Base-by-base conservation (phyloP, 2,888 invertebrate genomes). In the Plemyria rubiginata region DNA sequence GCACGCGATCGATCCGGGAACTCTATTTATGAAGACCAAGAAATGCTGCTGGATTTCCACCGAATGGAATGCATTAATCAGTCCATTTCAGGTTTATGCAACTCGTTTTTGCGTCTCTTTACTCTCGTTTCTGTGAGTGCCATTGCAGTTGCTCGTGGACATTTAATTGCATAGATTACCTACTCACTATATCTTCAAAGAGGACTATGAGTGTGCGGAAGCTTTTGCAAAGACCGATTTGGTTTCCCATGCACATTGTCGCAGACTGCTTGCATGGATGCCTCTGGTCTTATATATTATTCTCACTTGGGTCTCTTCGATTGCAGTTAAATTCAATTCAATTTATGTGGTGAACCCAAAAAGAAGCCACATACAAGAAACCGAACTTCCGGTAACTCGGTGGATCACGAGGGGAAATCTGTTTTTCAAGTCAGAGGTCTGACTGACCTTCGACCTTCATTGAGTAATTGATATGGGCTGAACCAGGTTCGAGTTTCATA, bases 91-190 rank as follows among this genome's bases (percentile, higher is more conserved):
- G 67, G 59, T 74, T 68, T 61, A 66, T 63, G 51, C 61, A 60
- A 62, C 67, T 58, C 52, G 59, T 48, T 60, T 56, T 64, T 61
- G 50, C 50, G 60, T 48, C 59, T 68, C 72, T 75, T 78, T 76
- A 73, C 74, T 75, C 74, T 74, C 64, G 50, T 29, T 54, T 59
- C 70, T 67, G 61, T 57, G 65, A 66, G 74, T 60, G 65, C 3
- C 68, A 75, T 79, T 78, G 74, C 78, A 73, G 77, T 79, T 78
- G 72, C 74, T 70, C 67, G 62, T 71, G 70, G 70, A 15, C 16
- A 45, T 70, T 73, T 71, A 73, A 71, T 72, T 70, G 40, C 29
- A 49, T 59, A 43, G 54, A 60, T 60, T 60, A 60, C n/a, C n/a
- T n/a, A n/a, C 54, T 51, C 43, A 50, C 40, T 32, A 54, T 32